Evolutionary conservation across 2,888 invertebrate genomes (phyloP), one percentile per base, ranked within the genome.

Genomic region (Agonum fuliginosum): DNA sequence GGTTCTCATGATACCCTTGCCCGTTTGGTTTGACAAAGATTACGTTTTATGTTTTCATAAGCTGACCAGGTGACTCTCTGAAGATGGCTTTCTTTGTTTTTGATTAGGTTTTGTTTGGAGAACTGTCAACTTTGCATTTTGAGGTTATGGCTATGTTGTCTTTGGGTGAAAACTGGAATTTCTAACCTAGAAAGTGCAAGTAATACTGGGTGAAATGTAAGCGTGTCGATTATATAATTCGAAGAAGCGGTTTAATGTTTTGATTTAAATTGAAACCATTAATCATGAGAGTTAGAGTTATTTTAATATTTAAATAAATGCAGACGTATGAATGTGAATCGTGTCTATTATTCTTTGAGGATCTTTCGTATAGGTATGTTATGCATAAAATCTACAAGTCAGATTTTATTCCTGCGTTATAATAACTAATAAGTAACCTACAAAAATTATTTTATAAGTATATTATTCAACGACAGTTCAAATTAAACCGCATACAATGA

Each of bases 1-100:
- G 62, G 43, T 74, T 74, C 74, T 74, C 65, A 74, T 74, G 74
- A 62, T 65, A 65, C 19, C 19, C 10, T 8, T 30, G 17, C 30
- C 62, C 22, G n/a, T 54, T 24, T 10, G n/a, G 24, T 54, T 54
- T 54, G 54, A 54, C 54, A 54, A 22, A 54, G 54, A 54, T 54
- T n/a, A n/a, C n/a, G 54, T 24, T 24, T 24, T 54, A 54, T 54
- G 24, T 54, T 54, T 54, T 54, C 54, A 54, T 54, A 54, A 54
- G 54, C 54, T 54, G 54, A 54, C 54, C 54, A 54, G 22, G 22
- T 54, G 20, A 24, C 22, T 54, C n/a, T 54, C n/a, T 37, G 37
- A n/a, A 12, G 37, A 37, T 37, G 37, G 8, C 12, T 10, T 37
- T 37, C 2, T n/a, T 10, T 6, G 37, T 27, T 27, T n/a, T 12